A percentile compares a stretch with the other conserved stretches of the same genome.
phyloP scores from a whole-genome alignment of 2,888 invertebrate genomes.

The Dryococelus australis region DNA sequence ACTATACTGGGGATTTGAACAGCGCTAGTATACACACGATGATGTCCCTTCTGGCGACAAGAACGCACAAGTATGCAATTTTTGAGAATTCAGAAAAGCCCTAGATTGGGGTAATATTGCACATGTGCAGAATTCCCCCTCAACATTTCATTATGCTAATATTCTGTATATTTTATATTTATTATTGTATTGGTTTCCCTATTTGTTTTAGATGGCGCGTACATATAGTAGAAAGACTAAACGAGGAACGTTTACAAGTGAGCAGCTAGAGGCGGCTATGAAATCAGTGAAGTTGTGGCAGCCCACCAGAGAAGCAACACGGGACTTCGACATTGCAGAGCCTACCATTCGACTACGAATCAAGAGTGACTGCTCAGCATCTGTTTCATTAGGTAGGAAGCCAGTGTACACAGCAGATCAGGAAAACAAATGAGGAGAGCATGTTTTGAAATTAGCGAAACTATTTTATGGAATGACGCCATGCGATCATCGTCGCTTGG shows the following conservation, averaged over 20 bases:
- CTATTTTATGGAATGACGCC: not conserved
- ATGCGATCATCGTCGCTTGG: not conserved
- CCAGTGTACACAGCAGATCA: not conserved
- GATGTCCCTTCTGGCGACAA: no score
- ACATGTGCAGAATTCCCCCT: not conserved
- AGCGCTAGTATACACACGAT: no score
- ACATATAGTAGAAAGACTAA: conserved; percentile 18
- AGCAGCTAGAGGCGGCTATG: conserved; percentile 18
- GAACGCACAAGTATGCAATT: no score
- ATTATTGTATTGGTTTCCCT: conserved; percentile 2
- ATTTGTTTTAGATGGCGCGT: not conserved
- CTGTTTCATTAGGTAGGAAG: not conserved
- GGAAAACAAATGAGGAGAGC: not conserved
- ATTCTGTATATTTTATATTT: not conserved
- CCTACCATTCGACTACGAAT: conserved; percentile 16
- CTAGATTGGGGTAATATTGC: not conserved
- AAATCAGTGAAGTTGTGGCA: not conserved
- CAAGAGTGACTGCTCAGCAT: not conserved
- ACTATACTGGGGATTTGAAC: no score
- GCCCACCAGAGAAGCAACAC: conserved; percentile 12
- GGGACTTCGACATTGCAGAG: conserved; percentile 30
- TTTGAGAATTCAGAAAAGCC: no score
- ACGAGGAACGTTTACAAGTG: not conserved
- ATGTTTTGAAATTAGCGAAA: not conserved
- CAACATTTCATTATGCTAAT: not conserved